Evolutionary conservation across 2,113 vertebrate genomes (phyloP).

Genomic region (Daubentonia madagascariensis): DNA sequence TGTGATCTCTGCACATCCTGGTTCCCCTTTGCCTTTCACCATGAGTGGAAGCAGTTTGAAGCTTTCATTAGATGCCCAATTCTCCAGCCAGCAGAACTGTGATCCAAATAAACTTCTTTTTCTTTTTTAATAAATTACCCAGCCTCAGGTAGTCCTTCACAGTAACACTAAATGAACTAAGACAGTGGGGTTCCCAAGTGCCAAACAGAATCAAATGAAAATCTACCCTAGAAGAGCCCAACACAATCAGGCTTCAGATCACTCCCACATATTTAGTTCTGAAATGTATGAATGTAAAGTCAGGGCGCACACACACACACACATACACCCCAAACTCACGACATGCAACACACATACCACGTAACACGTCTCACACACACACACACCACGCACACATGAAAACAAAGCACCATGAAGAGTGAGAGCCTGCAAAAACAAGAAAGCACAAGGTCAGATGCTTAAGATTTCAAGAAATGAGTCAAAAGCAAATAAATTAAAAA

Average conservation of each 20-base stretch:
- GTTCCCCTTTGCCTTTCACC: not conserved
- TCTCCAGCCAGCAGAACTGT: not conserved
- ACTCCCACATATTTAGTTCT: not conserved
- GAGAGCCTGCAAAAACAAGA: not conserved
- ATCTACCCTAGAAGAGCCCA: not conserved
- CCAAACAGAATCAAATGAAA: not conserved
- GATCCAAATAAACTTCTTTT: not conserved
- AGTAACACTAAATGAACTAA: not conserved
- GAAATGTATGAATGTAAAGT: not conserved
- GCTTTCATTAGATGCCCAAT: not conserved
- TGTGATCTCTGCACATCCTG: not conserved
- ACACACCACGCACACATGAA: not conserved
- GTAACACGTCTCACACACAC: no score
- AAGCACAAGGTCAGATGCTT: no score
- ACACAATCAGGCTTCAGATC: not conserved
- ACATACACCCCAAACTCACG: not conserved
- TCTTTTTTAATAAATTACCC: not conserved
- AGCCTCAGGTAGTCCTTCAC: not conserved
- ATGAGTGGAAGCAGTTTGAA: not conserved
- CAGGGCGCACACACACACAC: not conserved
- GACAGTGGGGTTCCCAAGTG: not conserved
- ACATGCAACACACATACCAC: not conserved
- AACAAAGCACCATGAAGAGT: not conserved
- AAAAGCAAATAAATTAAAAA: not conserved
- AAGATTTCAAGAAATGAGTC: no score